Evolutionary conservation across 2,888 invertebrate species (phyloP).

Genomic region (Drosophila nr. medialis): DNA sequence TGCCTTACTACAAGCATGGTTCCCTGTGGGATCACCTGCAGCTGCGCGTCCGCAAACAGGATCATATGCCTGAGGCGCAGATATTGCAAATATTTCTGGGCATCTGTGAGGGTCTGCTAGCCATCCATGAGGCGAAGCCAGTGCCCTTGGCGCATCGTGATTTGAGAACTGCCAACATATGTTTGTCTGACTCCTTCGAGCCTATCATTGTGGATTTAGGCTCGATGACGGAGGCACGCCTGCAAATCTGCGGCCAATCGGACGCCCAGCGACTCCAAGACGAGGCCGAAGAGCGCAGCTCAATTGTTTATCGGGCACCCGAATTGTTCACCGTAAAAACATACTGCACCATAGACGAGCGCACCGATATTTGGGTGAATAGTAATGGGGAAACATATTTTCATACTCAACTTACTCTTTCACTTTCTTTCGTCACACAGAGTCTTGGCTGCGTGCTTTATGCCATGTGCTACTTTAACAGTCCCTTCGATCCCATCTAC

Average conservation of each 20-base stretch:
- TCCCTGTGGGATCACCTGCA: constrained; percentile 90
- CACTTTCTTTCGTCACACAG: constrained; percentile 84
- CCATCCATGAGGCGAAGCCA: constrained; percentile 90
- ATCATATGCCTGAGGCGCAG: constrained; percentile 88
- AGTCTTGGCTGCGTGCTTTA: constrained; percentile 94
- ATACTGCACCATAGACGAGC: constrained; percentile 91
- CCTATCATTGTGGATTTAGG: constrained; percentile 94
- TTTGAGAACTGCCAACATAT: constrained; percentile 93
- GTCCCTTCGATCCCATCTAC: constrained; percentile 93
- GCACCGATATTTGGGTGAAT: constrained; percentile 92
- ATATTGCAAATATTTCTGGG: constrained; percentile 89
- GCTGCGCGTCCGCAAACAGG: constrained; percentile 86
- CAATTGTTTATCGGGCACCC: constrained; percentile 95
- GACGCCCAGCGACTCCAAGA: constrained; percentile 91
- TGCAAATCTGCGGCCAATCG: constrained; percentile 88
- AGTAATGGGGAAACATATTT: not conserved
- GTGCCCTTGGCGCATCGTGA: constrained; percentile 92
- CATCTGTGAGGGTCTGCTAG: constrained; percentile 90
- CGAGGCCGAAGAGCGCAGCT: constrained; percentile 92
- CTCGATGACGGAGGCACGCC: constrained; percentile 88
- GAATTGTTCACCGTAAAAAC: constrained; percentile 94
- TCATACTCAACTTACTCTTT: not conserved
- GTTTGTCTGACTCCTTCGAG: constrained; percentile 89
- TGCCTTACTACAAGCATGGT: constrained; percentile 92
- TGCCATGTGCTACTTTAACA: constrained; percentile 93